Base-by-base conservation (phyloP, 2,888 invertebrate genomes). In the Luffia ferchaultella region DNA sequence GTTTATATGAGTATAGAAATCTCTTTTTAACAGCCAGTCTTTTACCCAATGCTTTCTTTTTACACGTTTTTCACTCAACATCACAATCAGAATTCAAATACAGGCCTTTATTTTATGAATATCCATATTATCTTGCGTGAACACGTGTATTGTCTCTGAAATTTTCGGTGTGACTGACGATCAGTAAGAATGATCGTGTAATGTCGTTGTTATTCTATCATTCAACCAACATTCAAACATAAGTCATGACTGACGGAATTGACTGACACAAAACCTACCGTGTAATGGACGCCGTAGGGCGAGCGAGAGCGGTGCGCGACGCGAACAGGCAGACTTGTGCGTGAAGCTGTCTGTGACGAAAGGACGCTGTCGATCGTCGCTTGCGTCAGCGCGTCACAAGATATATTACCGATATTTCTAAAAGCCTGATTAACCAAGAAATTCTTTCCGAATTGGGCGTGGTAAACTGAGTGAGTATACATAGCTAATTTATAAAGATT, bases 21-120 rank as follows among this genome's bases (percentile, higher is more conserved):
- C 40, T 40, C 40, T 40, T 40, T 48, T 48, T 42, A 16, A 42
- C 42, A 48, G 42, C 48, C 48, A 48, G 42, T 19, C 18, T 48
- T 48, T 50, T 15, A 40, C 15, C 40, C 40, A 40, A 9, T 49
- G 52, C 52, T 54, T 52, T 45, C 52, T 54, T 52, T 54, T 53
- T 51, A 53, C 53, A 50, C 53, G 53, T 50, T 53, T 53, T 50
- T 53, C 52, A 43, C 51, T 50, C 50, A 52, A 48, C 46, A 51
- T 50, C 48, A 50, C 53, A 48, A 53, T 52, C 51, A 53, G 51
- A 50, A 53, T 53, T 45, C 50, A 48, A 50, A 48, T 51, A 53
- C 53, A 53, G 48, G 53, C 51, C 51, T 48, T 53, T 52, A 50
- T 53, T 52, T 51, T 50, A 49, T 51, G 46, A 50, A 46, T 46